These are phyloP conservation scores for Pyrrhura leucotis DNA, from an alignment of 2,797 vertebrate genomes.

Conservation along the genomic window DNA sequence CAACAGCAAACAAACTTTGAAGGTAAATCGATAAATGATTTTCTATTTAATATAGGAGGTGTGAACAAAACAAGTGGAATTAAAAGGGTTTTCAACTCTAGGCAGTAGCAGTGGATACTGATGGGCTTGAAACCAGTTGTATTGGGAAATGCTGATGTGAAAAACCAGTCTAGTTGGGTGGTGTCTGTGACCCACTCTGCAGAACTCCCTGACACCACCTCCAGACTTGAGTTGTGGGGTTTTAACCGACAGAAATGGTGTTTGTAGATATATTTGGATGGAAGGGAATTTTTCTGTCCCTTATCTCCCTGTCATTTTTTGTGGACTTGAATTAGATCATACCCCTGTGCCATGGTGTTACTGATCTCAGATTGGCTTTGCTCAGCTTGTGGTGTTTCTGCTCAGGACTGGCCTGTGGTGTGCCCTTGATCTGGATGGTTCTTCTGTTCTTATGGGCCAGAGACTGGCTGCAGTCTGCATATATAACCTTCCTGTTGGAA, in stretches of 20 bases:
- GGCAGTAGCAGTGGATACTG: neutral
- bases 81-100: neutral
- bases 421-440: neutral
- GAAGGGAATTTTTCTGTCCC: neutral
- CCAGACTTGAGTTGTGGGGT: rapidly evolving
- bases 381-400: neutral
- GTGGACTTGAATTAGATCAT: neutral
- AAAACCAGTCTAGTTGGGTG: neutral
- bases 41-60: neutral
- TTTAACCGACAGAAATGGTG: neutral
- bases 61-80: neutral
- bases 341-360: neutral
- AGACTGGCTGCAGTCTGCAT: neutral
- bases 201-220: neutral
- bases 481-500: neutral
- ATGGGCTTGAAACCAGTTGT: rapidly evolving
- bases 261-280: rapidly evolving
- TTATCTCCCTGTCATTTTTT: neutral
- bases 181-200: neutral
- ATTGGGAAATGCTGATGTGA: neutral
- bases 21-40: neutral
- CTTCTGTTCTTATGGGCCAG: too few relatives aligned
- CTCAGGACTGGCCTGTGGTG: neutral
- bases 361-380: neutral
- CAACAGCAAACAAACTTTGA: neutral